Conservation (phyloP, 2,113 vertebrate species). For the Onychostoma macrolepis region DNA sequence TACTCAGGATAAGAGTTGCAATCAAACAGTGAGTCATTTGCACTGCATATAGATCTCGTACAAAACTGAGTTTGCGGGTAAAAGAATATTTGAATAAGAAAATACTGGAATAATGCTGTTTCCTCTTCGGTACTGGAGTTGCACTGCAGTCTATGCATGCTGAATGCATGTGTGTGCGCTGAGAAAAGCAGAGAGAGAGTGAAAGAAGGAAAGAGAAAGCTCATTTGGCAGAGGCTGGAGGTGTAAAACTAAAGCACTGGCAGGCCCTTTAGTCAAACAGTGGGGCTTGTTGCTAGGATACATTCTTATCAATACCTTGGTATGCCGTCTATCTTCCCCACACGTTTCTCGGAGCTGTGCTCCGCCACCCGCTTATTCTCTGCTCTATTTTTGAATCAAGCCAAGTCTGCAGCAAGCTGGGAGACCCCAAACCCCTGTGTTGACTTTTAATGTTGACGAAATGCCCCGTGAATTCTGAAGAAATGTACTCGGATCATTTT, state of each 20-base stretch:
- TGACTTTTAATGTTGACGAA: slow-evolving; percentile 25
- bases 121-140: neutral
- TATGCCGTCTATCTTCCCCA: slow-evolving; percentile 55
- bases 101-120: neutral
- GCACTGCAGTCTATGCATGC: neutral
- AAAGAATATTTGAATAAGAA: neutral
- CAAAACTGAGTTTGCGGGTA: neutral
- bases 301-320: slow-evolving; percentile 62
- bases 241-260: slow-evolving; percentile 47
- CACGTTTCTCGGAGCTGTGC: slow-evolving; percentile 26
- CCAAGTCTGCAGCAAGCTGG: slow-evolving; percentile 24
- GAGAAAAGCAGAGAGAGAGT: slow-evolving; percentile 11
- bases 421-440: slow-evolving; percentile 23
- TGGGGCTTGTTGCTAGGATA: slow-evolving; percentile 64
- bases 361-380: slow-evolving; percentile 43
- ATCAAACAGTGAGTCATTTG: slow-evolving; percentile 2
- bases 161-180: neutral
- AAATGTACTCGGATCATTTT: neutral
- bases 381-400: slow-evolving; percentile 53
- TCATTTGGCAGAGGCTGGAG: slow-evolving; percentile 43
- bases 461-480: neutral
- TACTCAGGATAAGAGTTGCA: neutral
- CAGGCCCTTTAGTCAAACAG: slow-evolving; percentile 63
- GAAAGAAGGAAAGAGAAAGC: slow-evolving; percentile 23
- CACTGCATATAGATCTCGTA: neutral